Base-by-base conservation (phyloP, 1,140 invertebrate genomes). In the Eciton burchellii region DNA sequence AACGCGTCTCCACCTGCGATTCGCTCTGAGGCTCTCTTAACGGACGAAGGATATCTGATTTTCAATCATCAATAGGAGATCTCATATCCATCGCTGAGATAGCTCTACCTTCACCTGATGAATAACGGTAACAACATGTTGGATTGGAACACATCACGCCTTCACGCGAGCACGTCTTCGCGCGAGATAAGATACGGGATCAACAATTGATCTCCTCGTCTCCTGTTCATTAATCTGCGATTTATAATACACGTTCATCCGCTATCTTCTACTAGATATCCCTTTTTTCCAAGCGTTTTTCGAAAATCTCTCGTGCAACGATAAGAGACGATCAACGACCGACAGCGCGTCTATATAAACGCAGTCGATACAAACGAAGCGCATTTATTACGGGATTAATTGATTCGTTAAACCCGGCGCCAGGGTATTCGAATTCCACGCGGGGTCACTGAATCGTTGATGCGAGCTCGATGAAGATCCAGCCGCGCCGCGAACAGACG, bases 321-420 rank as follows among this genome's bases (percentile, higher is more conserved):
- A 79, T 79, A 70, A 79, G 35, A 79, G 41, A 54, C 21, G 35
- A 52, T 49, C 24, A 62, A 35, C 59, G 47, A 26, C 29, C 24
- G 47, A 49, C 35, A 56, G 14, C 16, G 45, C 26, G n/a, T 24
- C 35, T 9, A 41, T 56, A 54, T 59, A 35, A 35, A 35, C 16
- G 19, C 49, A 9, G 70, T 16, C 43, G 45, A 72, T 47, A 83
- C 68, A 72, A 82, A 85, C 59, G 68, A 71, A n/a, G 63, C 71
- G 70, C 82, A 79, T 83, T 86, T 72, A 86, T 86, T 63, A 59
- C 14, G 14, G 52, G 71, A 72, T 86, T 85, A 86, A 86, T 86
- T 83, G 84, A 86, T 86, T 87, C 84, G 62, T 86, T 87, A 83
- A 81, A 66, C 0, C 16, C 57, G 14, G 52, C 62, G 16, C 66